These are phyloP conservation scores for Nephrocerus scutellatus DNA, from an alignment of 2,888 invertebrate genomes.

Conservation along the genomic window DNA sequence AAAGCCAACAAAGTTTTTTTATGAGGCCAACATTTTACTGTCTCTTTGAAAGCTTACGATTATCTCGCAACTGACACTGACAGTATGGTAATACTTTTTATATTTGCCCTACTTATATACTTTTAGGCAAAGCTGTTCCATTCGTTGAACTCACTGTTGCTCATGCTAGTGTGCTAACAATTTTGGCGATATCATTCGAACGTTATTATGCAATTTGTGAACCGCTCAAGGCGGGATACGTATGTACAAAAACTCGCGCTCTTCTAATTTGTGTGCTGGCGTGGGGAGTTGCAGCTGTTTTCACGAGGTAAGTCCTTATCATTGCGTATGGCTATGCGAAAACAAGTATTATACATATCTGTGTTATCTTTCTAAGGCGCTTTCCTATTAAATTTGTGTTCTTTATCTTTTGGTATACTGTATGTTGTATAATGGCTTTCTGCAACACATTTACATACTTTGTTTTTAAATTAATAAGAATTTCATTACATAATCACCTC, in stretches of 20 bases:
- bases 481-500: no score
- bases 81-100: no score
- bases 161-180: slow-evolving; percentile 86
- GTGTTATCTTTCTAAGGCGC: slow-evolving; percentile 2
- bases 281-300: slow-evolving; percentile 76
- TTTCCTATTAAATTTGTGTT: neutral
- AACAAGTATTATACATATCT: no score
- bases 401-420: slow-evolving; percentile 1
- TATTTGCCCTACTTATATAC: no score
- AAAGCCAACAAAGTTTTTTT: no score
- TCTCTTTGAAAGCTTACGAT: no score
- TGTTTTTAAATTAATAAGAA: no score
- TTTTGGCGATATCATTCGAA: slow-evolving; percentile 89
- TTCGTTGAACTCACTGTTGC: slow-evolving; percentile 88
- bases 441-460: no score
- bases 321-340: no score
- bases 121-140: slow-evolving; percentile 83
- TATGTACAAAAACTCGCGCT: slow-evolving; percentile 80
- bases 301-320: slow-evolving; percentile 66
- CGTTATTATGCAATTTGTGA: slow-evolving; percentile 87
- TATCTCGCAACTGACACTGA: no score
- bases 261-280: slow-evolving; percentile 73
- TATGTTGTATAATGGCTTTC: neutral
- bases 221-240: slow-evolving; percentile 81
- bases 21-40: no score